phyloP scores from a whole-genome alignment of 2,888 invertebrate genomes.

The Pterostichus madidus region DNA sequence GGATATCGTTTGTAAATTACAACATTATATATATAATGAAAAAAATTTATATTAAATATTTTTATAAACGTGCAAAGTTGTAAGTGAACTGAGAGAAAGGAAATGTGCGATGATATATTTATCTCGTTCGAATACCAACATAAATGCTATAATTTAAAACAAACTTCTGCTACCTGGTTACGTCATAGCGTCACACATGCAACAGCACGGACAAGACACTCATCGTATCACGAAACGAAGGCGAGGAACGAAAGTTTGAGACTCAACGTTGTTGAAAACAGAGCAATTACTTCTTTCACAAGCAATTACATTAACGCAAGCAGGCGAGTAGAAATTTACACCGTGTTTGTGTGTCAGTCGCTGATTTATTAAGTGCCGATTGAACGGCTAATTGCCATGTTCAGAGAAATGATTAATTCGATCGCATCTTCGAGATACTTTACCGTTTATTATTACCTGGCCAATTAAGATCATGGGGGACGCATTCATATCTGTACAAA shows the following conservation, averaged over 20 bases:
- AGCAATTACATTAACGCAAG: slow-evolving; percentile 48
- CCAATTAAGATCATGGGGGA: slow-evolving; percentile 5
- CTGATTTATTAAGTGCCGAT: slow-evolving; percentile 66
- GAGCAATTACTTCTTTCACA: slow-evolving; percentile 52
- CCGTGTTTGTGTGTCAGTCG: slow-evolving; percentile 37
- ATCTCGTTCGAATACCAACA: no score
- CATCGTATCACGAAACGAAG: slow-evolving; percentile 6
- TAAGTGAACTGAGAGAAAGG: no score
- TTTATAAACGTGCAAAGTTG: no score
- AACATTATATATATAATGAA: no score
- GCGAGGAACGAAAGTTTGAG: slow-evolving; percentile 1
- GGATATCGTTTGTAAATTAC: no score
- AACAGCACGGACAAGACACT: background rate
- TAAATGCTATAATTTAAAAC: slow-evolving; percentile 7
- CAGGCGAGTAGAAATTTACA: slow-evolving; percentile 46
- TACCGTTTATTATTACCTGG: slow-evolving; percentile 30
- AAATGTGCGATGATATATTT: no score
- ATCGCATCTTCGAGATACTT: slow-evolving; percentile 24
- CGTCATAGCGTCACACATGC: slow-evolving; percentile 36
- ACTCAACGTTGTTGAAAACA: slow-evolving; percentile 37
- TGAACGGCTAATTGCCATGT: slow-evolving; percentile 59
- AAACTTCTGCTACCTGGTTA: slow-evolving; percentile 26
- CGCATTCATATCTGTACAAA: background rate
- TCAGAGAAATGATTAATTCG: slow-evolving; percentile 61
- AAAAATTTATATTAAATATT: no score